Conservation (phyloP, 1,140 invertebrate species). For the Ladona fulva region DNA sequence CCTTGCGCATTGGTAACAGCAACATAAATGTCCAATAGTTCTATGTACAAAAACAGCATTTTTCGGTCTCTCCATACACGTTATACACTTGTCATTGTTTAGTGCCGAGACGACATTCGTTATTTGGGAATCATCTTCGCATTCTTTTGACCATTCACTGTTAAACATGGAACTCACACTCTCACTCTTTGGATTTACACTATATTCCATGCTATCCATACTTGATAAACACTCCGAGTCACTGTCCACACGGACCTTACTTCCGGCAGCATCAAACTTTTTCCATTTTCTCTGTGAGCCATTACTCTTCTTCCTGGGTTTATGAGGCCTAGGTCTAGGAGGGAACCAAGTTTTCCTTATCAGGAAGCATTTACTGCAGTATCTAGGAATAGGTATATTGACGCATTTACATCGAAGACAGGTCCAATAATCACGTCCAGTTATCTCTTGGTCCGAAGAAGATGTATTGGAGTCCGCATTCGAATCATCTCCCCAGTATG, state of each 20-base stretch:
- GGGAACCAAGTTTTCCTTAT: constrained; percentile 28
- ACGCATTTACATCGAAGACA: constrained; percentile 49
- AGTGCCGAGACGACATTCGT: constrained; percentile 27
- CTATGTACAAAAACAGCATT: constrained; percentile 56
- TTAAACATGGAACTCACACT: no score
- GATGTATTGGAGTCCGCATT: neutral
- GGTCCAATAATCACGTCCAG: constrained; percentile 46
- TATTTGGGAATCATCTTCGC: no score
- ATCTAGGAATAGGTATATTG: constrained; percentile 51
- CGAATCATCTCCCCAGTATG: neutral
- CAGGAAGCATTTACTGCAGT: constrained; percentile 58
- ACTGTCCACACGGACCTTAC: no score
- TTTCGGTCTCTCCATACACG: constrained; percentile 48
- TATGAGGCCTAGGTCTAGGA: no score
- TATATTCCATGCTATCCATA: no score
- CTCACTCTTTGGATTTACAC: no score
- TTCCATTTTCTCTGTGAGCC: no score
- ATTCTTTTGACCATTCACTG: no score
- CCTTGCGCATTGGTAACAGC: constrained; percentile 56
- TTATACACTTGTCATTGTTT: constrained; percentile 43
- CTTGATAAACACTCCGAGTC: no score
- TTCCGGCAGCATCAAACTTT: no score
- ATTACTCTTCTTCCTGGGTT: no score
- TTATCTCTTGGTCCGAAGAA: constrained; percentile 41
- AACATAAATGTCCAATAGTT: constrained; percentile 51